Conservation (phyloP, 2,888 invertebrate genomes). For the Clostera curtula region DNA sequence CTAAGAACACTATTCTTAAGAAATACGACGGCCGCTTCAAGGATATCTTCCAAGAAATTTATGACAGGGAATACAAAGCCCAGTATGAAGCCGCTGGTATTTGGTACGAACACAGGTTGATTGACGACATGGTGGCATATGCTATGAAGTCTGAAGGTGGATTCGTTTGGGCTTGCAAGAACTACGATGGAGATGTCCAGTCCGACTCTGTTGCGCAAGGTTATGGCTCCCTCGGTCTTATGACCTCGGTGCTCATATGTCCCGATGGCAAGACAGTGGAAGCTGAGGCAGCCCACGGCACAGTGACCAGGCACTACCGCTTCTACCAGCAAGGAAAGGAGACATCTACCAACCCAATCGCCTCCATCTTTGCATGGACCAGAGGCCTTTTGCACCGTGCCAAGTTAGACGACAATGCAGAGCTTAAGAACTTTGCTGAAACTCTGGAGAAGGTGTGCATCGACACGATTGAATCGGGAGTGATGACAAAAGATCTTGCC, state of each 20-base stretch:
- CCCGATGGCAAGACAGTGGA: conserved; percentile 99
- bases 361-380: conserved; percentile 99
- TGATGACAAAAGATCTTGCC: conserved; percentile 99
- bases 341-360: conserved; percentile 99
- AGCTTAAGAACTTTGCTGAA: conserved; percentile 86
- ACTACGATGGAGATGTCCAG: conserved; percentile 99
- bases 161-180: conserved; percentile 99
- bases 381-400: conserved; percentile 95
- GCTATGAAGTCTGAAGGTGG: conserved; percentile 98
- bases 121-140: conserved; percentile 99
- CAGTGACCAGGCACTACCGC: conserved; percentile 93
- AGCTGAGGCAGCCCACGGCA: conserved; percentile 98
- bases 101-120: conserved; percentile 98
- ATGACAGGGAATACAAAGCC: conserved; percentile 89
- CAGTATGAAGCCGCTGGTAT: conserved; percentile 89
- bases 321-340: conserved; percentile 95
- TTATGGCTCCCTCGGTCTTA: conserved; percentile 95
- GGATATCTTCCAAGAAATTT: conserved; percentile 97
- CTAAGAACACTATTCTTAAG: conserved; percentile 97
- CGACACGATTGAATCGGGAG: conserved; percentile 94
- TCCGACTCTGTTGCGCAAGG: conserved; percentile 99
- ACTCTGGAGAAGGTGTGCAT: conserved; percentile 93
- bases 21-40: conserved; percentile 97
- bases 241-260: conserved; percentile 97
- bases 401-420: conserved; percentile 89